Conservation (phyloP, 2,797 vertebrate species). For the Oreonectes daqikongensis region DNA sequence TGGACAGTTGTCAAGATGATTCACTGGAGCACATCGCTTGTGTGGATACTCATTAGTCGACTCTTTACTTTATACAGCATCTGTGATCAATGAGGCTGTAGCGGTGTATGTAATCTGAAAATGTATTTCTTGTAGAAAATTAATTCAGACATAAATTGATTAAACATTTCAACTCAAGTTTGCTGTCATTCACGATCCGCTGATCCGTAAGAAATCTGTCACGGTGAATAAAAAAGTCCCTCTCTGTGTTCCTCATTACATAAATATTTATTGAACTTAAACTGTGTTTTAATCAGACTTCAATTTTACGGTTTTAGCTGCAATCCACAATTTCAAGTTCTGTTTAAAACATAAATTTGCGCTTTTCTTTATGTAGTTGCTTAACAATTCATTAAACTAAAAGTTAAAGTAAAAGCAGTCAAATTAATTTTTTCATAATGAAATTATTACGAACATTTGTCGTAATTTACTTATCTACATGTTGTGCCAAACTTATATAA, state of each 20-base stretch:
- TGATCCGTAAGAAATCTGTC: neutral
- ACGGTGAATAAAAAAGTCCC: neutral
- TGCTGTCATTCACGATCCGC: neutral
- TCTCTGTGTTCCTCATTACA: neutral
- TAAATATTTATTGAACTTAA: neutral
- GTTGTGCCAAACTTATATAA: too few species aligned
- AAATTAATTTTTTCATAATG: too few species aligned
- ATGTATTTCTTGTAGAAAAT: conserved; percentile 3
- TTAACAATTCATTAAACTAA: too few species aligned
- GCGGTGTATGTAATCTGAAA: neutral
- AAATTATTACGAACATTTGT: too few species aligned
- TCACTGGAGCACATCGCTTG: conserved; percentile 10
- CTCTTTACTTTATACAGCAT: conserved; percentile 6
- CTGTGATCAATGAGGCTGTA: neutral
- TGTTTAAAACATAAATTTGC: too few species aligned
- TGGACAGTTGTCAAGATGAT: conserved; percentile 43
- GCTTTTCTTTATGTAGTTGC: too few species aligned
- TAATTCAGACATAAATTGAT: neutral
- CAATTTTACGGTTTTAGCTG: too few species aligned
- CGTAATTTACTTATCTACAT: too few species aligned
- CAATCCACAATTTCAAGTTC: too few species aligned
- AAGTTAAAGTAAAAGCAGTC: too few species aligned
- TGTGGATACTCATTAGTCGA: conserved; percentile 30
- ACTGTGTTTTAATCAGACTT: too few species aligned
- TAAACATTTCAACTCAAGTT: neutral